phyloP scores from a whole-genome alignment of 2,888 invertebrate genomes.

The Pterostichus madidus region DNA sequence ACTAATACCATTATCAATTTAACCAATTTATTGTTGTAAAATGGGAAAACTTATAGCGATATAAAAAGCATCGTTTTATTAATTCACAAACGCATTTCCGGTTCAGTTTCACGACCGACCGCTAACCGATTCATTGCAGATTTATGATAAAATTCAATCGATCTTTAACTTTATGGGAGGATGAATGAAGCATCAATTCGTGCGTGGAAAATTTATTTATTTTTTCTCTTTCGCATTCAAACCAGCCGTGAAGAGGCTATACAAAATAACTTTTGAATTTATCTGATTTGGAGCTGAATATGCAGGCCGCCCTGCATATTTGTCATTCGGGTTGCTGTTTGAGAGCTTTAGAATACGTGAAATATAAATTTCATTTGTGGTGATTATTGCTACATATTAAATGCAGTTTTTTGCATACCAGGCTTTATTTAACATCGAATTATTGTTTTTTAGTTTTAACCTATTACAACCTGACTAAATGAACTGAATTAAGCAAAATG shows the following conservation, averaged over 20 bases:
- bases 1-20: conserved; percentile 12
- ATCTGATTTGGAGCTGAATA: neutral
- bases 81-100: conserved; percentile 2
- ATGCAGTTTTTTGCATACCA: no score
- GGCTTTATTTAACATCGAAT: no score
- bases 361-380: no score
- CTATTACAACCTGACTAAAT: no score
- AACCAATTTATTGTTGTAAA: neutral
- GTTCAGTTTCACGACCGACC: no score
- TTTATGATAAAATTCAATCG: conserved; percentile 28
- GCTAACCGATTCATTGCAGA: neutral
- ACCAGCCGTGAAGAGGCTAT: neutral
- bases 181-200: neutral
- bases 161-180: neutral
- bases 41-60: neutral
- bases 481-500: no score
- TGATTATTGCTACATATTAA: no score
- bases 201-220: conserved; percentile 17
- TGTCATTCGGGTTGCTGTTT: neutral
- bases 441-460: no score
- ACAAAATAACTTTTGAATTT: conserved; percentile 1
- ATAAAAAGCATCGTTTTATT: neutral
- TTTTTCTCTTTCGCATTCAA: conserved; percentile 1
- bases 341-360: neutral
- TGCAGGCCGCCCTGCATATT: neutral